Percentiles rank a stretch among this genome's conserved stretches.
These are phyloP conservation scores for Auanema sp. DNA, from an alignment of 2,888 invertebrate genomes.

Conservation along the genomic window DNA sequence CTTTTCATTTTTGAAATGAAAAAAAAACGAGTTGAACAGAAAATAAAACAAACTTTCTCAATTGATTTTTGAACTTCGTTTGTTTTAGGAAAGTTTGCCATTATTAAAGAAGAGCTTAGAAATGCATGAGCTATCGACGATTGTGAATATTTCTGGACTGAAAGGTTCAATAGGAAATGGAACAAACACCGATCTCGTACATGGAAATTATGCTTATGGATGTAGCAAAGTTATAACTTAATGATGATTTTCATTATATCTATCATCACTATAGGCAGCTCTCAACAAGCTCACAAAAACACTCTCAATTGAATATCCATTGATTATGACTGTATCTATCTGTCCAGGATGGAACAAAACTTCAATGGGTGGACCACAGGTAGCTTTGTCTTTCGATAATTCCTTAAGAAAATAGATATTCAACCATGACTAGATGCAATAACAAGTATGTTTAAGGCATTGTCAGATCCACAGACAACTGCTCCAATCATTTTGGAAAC, in stretches of 20 bases:
- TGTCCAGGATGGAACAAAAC: conserved; percentile 19
- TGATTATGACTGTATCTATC: conserved; percentile 10
- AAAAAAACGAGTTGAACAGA: too few species aligned
- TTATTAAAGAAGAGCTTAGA: conserved; percentile 10
- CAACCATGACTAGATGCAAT: too few species aligned
- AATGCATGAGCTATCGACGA: conserved; percentile 8
- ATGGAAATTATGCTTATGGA: conserved; percentile 16
- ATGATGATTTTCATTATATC: background rate
- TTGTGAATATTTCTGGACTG: conserved; percentile 18
- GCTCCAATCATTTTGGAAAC: conserved; percentile 5
- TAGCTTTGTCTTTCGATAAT: background rate
- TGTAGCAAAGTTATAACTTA: conserved; percentile 14
- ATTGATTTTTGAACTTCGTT: background rate
- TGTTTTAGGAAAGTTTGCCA: conserved; percentile 14
- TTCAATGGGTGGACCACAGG: conserved; percentile 6
- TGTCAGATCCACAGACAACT: conserved; percentile 8
- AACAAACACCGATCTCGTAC: conserved; percentile 6
- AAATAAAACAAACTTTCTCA: too few species aligned
- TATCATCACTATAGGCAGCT: conserved; percentile 7
- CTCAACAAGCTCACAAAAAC: conserved; percentile 18
- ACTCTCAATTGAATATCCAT: conserved; percentile 13
- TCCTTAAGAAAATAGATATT: too few species aligned
- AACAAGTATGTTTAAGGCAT: background rate
- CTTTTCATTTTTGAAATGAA: too few species aligned
- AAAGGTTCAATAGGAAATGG: conserved; percentile 14